These are phyloP conservation scores for Drosophila falleni DNA, from an alignment of 2,888 invertebrate species.

Conservation along the genomic window DNA sequence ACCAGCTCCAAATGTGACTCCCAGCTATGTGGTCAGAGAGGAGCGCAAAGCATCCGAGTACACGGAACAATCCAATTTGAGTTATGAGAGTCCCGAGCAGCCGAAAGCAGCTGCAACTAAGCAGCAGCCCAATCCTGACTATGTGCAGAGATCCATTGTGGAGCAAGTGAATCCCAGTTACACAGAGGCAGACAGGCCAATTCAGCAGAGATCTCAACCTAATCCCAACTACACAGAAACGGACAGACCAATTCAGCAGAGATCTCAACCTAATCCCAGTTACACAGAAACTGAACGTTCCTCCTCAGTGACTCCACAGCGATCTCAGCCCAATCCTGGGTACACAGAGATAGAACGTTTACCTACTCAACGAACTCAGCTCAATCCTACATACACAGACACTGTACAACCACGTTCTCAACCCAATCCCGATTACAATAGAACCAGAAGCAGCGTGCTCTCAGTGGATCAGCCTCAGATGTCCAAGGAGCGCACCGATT, in stretches of 20 bases:
- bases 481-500: constrained; percentile 27
- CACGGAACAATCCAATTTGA: constrained; percentile 5
- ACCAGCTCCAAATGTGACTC: constrained; percentile 3
- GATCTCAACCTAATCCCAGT: not conserved
- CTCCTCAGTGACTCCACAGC: not conserved
- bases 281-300: not conserved
- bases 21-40: constrained; percentile 14
- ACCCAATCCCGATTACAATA: constrained; percentile 19
- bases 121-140: constrained; percentile 15
- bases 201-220: not conserved
- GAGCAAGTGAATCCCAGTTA: constrained; percentile 23
- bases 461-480: constrained; percentile 17
- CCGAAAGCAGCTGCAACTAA: not conserved
- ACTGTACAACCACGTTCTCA: constrained; percentile 20
- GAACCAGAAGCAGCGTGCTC: constrained; percentile 13
- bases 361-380: constrained; percentile 21
- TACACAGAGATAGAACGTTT: constrained; percentile 6
- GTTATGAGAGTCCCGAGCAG: constrained; percentile 17
- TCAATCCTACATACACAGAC: constrained; percentile 13
- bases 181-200: not conserved
- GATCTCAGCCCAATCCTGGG: not conserved
- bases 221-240: no score
- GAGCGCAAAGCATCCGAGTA: constrained; percentile 13
- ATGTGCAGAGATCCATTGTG: constrained; percentile 15
- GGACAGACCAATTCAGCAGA: not conserved